phyloP scores from a whole-genome alignment of 2,888 invertebrate genomes.

The Gryllus longicercus region DNA sequence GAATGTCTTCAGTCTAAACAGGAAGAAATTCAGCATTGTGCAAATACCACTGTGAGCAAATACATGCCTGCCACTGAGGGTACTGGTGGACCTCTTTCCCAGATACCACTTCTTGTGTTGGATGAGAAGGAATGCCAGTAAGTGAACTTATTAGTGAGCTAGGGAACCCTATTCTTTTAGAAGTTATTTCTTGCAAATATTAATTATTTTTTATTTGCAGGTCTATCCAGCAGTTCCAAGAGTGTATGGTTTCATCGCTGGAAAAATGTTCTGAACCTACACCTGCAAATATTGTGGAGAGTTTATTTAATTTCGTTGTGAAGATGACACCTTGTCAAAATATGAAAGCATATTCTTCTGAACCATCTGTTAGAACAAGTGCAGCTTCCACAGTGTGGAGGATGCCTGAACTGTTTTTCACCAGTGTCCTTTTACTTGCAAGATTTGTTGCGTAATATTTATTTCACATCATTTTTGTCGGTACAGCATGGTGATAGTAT shows the following conservation, averaged over 20 bases:
- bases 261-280: conserved; percentile 70
- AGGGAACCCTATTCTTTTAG: too few relatives aligned
- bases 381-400: too few relatives aligned
- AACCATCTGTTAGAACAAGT: too few relatives aligned
- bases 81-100: conserved; percentile 43
- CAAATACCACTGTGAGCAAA: conserved; percentile 58
- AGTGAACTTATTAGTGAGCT: conserved; percentile 39
- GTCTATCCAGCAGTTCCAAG: conserved; percentile 55
- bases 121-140: conserved; percentile 57
- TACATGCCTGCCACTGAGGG: conserved; percentile 49
- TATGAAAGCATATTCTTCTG: not conserved
- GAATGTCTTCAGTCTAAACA: conserved; percentile 65
- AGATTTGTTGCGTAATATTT: too few relatives aligned
- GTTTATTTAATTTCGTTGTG: conserved; percentile 68
- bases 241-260: conserved; percentile 59
- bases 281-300: conserved; percentile 74
- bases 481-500: too few relatives aligned
- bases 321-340: conserved; percentile 47
- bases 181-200: too few relatives aligned
- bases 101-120: conserved; percentile 56
- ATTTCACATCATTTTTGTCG: too few relatives aligned
- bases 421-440: too few relatives aligned
- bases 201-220: conserved; percentile 44
- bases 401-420: too few relatives aligned
- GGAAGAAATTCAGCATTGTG: conserved; percentile 59